Evolutionary conservation across 2,113 vertebrate species (phyloP).

Genomic region (Neotoma lepida): DNA sequence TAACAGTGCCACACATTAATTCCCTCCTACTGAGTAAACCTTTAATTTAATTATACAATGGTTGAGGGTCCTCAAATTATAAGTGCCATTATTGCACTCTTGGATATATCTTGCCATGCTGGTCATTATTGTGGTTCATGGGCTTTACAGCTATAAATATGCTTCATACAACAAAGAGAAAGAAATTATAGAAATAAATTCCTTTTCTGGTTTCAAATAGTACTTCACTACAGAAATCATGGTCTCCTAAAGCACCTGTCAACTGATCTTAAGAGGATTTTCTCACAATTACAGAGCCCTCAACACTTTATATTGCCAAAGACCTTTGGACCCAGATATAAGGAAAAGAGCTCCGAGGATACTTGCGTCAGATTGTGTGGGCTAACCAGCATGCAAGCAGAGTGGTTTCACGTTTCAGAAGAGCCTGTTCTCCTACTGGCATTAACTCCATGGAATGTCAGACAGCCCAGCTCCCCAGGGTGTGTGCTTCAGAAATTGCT

Average conservation of each 20-base stretch:
- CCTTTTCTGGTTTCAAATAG: not conserved
- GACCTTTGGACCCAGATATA: not conserved
- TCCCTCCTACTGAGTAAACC: not conserved
- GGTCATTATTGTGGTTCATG: not conserved
- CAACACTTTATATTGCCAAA: not conserved
- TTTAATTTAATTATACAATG: not conserved
- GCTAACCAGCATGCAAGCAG: not conserved
- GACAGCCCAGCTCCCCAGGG: not conserved
- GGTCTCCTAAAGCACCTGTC: not conserved
- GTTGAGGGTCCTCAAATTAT: not conserved
- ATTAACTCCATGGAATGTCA: not conserved
- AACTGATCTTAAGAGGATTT: not conserved
- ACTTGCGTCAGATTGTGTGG: too few relatives aligned
- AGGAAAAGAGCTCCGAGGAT: not conserved
- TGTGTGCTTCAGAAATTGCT: not conserved
- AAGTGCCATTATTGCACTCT: not conserved
- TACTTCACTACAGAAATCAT: not conserved
- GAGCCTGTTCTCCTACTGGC: not conserved
- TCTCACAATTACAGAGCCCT: not conserved
- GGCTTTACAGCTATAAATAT: constrained; percentile 49
- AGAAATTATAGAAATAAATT: constrained; percentile 1
- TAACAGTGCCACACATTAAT: not conserved
- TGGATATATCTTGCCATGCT: not conserved
- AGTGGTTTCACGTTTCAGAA: not conserved
- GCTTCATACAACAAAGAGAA: constrained; percentile 79